Conservation (phyloP, 2,113 vertebrate genomes). For the Coracopsis vasa region DNA sequence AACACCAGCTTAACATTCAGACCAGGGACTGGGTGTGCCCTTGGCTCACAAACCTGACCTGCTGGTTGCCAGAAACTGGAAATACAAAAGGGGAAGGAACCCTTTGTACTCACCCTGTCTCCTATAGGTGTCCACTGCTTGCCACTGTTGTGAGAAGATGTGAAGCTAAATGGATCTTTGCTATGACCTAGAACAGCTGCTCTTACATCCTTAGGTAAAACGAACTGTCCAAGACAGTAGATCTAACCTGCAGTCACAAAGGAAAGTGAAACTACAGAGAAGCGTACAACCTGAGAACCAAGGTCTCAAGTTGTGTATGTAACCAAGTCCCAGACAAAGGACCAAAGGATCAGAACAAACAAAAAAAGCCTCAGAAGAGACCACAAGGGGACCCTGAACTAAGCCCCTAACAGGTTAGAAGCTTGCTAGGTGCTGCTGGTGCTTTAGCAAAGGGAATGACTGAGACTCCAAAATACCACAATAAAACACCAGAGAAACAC, state of each 20-base stretch:
- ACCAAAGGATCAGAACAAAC: background rate
- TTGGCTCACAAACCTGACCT: background rate
- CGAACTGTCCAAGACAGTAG: background rate
- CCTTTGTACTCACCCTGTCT: slow-evolving; percentile 10
- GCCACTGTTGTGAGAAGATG: background rate
- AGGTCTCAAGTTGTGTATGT: background rate
- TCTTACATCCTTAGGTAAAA: background rate
- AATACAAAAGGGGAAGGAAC: background rate
- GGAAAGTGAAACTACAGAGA: slow-evolving; percentile 39
- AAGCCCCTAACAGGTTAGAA: background rate
- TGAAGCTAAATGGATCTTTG: background rate
- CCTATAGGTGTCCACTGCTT: background rate
- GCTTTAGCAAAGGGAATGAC: background rate
- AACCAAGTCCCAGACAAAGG: background rate
- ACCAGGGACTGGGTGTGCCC: background rate
- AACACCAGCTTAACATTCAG: background rate
- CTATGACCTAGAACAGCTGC: background rate
- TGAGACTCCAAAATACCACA: background rate
- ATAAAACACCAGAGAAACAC: background rate
- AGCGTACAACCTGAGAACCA: background rate
- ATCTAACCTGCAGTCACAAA: slow-evolving; percentile 2
- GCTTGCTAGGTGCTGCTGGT: background rate
- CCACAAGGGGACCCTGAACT: background rate
- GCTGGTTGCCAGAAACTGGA: background rate
- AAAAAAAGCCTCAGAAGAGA: background rate